Conservation (phyloP, 2,888 invertebrate species). For the Cantharis rustica region DNA sequence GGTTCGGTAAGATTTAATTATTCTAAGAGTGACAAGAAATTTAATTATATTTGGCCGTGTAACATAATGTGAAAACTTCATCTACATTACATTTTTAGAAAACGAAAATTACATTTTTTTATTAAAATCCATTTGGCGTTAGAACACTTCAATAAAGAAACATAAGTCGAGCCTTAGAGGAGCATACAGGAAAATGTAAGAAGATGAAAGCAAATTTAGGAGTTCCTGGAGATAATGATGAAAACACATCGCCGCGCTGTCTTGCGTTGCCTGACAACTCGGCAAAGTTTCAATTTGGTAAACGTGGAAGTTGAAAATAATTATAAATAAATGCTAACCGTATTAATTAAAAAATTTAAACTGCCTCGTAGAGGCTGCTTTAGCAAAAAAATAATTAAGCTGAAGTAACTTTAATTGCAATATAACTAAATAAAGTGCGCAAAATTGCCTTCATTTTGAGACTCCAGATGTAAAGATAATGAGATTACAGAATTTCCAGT, state of each 20-base stretch:
- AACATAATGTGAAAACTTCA: neutral
- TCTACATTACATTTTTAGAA: neutral
- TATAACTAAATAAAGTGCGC: slow-evolving; percentile 15
- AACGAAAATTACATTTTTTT: neutral
- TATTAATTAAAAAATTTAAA: neutral
- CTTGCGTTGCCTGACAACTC: neutral
- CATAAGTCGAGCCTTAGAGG: neutral
- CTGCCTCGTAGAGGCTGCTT: neutral
- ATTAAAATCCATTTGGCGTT: neutral
- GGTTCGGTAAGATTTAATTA: neutral
- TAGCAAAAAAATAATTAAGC: neutral
- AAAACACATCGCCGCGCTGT: slow-evolving; percentile 16
- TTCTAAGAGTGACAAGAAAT: neutral
- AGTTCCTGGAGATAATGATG: slow-evolving; percentile 24
- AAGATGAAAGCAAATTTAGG: slow-evolving; percentile 15
- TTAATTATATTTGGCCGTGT: neutral
- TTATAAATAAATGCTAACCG: neutral
- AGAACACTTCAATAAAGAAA: neutral
- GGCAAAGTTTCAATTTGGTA: neutral
- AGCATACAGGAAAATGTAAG: neutral
- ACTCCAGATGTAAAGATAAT: slow-evolving; percentile 22
- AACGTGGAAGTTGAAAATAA: neutral
- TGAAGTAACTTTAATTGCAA: slow-evolving; percentile 17
- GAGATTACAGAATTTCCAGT: slow-evolving; percentile 14
- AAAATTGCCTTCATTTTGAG: slow-evolving; percentile 14